phyloP scores from a whole-genome alignment of 2,797 vertebrate species.

The Ambastaia sidthimunki region DNA sequence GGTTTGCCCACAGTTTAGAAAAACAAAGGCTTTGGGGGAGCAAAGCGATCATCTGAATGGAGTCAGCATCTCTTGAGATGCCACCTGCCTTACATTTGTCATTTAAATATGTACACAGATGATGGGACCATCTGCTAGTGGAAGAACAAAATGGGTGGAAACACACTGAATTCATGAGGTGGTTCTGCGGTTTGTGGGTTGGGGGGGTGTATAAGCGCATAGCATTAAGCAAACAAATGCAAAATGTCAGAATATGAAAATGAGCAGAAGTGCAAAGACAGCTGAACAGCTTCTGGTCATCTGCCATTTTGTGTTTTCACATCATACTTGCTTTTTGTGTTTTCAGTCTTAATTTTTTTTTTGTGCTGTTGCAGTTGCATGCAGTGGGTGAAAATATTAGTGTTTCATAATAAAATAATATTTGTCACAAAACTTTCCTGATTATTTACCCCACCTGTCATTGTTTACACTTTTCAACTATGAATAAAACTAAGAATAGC shows the following conservation, averaged over 20 bases:
- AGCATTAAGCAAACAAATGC: slow-evolving; percentile 39
- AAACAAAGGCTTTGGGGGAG: slow-evolving; percentile 55
- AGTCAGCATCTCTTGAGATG: slow-evolving; percentile 62
- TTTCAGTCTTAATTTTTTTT: background rate
- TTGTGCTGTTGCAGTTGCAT: background rate
- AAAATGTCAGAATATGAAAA: slow-evolving; percentile 41
- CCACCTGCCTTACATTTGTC: slow-evolving; percentile 67
- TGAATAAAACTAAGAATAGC: background rate
- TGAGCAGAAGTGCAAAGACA: slow-evolving; percentile 6
- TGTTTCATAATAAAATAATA: too few species aligned
- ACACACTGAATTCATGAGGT: slow-evolving; percentile 33
- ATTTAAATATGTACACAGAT: slow-evolving; percentile 68
- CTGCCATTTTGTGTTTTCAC: background rate
- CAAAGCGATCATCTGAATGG: slow-evolving; percentile 52
- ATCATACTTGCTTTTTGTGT: background rate
- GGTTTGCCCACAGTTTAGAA: slow-evolving; percentile 49
- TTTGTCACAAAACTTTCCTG: background rate
- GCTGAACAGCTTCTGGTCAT: background rate
- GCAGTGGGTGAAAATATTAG: background rate
- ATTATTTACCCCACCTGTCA: background rate
- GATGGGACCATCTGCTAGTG: slow-evolving; percentile 64
- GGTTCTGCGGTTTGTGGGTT: slow-evolving; percentile 1
- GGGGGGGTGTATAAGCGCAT: slow-evolving; percentile 25
- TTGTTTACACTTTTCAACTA: background rate
- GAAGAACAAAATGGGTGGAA: slow-evolving; percentile 44